phyloP scores from a whole-genome alignment of 2,113 vertebrate genomes.

The Nerophis lumbriciformis region DNA sequence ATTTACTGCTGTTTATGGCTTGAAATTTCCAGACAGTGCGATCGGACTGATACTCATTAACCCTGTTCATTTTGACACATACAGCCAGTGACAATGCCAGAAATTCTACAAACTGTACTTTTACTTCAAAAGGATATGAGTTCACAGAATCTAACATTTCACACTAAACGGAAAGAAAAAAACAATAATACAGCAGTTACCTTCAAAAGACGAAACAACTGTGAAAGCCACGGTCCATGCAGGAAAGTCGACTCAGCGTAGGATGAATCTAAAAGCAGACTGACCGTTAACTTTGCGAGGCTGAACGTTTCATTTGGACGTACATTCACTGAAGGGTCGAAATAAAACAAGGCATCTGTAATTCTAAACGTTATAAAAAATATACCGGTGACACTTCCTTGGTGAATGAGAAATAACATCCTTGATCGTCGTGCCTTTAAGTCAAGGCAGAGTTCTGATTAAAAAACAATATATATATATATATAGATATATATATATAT shows the following conservation, averaged over 20 bases:
- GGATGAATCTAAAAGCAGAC: too few species aligned
- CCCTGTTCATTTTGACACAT: slow-evolving; percentile 13
- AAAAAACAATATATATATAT: background rate
- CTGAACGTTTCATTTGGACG: background rate
- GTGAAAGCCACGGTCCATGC: slow-evolving; percentile 14
- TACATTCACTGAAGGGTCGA: slow-evolving; percentile 22
- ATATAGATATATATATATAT: too few species aligned
- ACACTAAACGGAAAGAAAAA: slow-evolving; percentile 1
- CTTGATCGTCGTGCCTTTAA: slow-evolving; percentile 31
- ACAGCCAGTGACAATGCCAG: background rate
- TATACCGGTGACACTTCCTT: slow-evolving; percentile 51
- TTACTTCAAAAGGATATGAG: background rate
- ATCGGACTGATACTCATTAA: slow-evolving; percentile 28
- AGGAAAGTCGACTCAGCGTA: background rate
- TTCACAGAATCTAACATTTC: slow-evolving; percentile 8
- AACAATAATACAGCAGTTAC: slow-evolving; percentile 12
- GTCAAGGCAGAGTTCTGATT: slow-evolving; percentile 47
- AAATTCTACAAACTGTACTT: too few species aligned
- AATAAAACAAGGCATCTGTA: slow-evolving; percentile 46
- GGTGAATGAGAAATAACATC: slow-evolving; percentile 47
- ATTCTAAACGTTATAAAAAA: slow-evolving; percentile 61
- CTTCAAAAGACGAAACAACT: slow-evolving; percentile 9
- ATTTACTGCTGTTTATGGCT: slow-evolving; percentile 21
- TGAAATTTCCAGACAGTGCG: background rate
- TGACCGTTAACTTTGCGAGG: slow-evolving; percentile 4